Conservation (phyloP, 1,140 invertebrate species). For the Pseudomyrmex flavicornis region DNA sequence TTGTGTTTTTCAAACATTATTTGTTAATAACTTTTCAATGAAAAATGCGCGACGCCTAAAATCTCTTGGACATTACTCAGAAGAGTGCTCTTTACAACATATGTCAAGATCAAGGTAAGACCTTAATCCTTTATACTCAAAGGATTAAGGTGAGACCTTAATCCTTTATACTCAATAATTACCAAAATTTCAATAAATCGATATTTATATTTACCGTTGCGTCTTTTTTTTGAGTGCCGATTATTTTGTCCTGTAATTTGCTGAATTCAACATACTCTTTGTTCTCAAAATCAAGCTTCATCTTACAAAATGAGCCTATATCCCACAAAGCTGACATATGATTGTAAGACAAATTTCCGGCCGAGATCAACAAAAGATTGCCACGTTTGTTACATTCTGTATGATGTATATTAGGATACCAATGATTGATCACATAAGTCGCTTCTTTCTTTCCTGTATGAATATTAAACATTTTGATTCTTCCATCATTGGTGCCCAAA, state of each 20-base stretch:
- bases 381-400: conserved; percentile 91
- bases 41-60: no score
- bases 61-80: no score
- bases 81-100: no score
- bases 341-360: conserved; percentile 87
- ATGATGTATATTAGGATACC: conserved; percentile 89
- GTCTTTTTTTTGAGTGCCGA: conserved; percentile 92
- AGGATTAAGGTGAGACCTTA: no score
- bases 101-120: no score
- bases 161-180: no score
- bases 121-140: no score
- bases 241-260: conserved; percentile 94
- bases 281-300: conserved; percentile 90
- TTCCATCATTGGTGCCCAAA: conserved; percentile 93
- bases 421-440: conserved; percentile 91
- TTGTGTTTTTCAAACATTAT: no score
- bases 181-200: no score
- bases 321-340: conserved; percentile 95
- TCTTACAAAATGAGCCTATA: conserved; percentile 90
- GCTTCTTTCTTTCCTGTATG: conserved; percentile 92
- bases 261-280: conserved; percentile 97
- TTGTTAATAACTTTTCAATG: no score
- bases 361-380: conserved; percentile 93
- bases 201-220: conserved; percentile 88
- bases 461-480: conserved; percentile 95